Evolutionary conservation across 2,797 vertebrate genomes (phyloP), one percentile per base, ranked within the genome.

Genomic region (Fistularia tabacaria): DNA sequence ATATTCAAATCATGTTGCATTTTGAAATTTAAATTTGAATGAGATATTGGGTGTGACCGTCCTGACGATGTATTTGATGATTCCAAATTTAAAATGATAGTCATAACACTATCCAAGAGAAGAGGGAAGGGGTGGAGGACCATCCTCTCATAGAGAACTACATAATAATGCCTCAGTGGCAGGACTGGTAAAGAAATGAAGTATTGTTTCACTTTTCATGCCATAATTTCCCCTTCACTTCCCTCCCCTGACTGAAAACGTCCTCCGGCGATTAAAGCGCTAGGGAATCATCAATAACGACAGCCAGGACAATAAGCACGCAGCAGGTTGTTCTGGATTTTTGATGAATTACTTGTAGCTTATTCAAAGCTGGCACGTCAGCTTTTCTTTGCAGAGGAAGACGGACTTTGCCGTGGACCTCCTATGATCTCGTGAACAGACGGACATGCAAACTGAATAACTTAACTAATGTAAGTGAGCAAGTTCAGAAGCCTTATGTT

Each of bases 331-430:
- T 14, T 63, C 13, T 39, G 14, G 62, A 44, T 54, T 46, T 66
- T 47, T 70, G 36, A 73, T 74, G 8, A 58, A 72, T 63, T 15
- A 74, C 73, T 66, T 9, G 71, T 37, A 6, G 36, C 38, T 39
- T 7, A 57, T 55, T 62, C 12, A 57, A 73, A 69, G 53, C 52
- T 43, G n/a, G 51, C 64, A 59, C 71, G 65, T 71, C 61, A 49
- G 38, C n/a, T n/a, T n/a, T n/a, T n/a, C n/a, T n/a, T n/a, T n/a
- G n/a, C 51, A 42, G 45, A 0, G 6, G 43, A 37, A 5, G 10
- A 43, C 6, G 9, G 38, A 54, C 15, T 14, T 9, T 10, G 44
- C 14, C 48, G 25, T 58, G 46, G 5, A 25, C 25, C 25, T 25
- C 25, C 25, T 25, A 5, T 25, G 25, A 25, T 5, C 25, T 3